Evolutionary conservation across 2,113 vertebrate species (phyloP).

Genomic region (Corynorhinus townsendii): DNA sequence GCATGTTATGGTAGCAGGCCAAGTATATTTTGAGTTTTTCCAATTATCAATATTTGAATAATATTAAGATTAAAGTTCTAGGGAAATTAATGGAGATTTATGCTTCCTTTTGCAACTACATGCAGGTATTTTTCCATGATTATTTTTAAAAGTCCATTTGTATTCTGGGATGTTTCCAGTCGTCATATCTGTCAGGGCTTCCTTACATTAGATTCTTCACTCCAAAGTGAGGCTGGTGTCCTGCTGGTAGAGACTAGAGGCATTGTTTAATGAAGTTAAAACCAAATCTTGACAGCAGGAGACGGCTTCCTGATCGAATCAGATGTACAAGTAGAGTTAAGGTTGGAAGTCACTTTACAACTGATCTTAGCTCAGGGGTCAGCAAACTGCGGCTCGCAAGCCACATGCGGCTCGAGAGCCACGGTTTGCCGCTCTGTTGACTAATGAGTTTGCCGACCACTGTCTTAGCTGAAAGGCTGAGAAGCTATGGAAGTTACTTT

Average conservation of each 20-base stretch:
- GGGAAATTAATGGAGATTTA: background rate
- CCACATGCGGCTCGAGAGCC: no score
- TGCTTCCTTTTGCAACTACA: slow-evolving; percentile 11
- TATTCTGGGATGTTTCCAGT: background rate
- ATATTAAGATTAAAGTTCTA: background rate
- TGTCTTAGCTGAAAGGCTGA: background rate
- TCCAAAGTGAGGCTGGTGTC: slow-evolving; percentile 36
- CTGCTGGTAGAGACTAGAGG: slow-evolving; percentile 19
- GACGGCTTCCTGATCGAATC: slow-evolving; percentile 60
- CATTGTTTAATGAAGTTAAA: slow-evolving; percentile 51
- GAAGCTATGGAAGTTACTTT: slow-evolving; percentile 32
- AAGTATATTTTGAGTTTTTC: background rate
- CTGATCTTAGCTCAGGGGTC: background rate
- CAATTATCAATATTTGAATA: background rate
- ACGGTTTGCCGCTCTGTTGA: no score
- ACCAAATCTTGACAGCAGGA: slow-evolving; percentile 64
- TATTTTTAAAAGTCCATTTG: background rate
- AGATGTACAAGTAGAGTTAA: slow-evolving; percentile 53
- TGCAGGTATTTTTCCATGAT: background rate
- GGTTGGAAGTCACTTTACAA: slow-evolving; percentile 47
- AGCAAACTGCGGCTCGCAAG: no score
- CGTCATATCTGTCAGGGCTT: background rate
- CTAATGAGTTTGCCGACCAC: no score
- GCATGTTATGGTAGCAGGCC: background rate
- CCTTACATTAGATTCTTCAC: slow-evolving; percentile 2